Base-by-base conservation (phyloP, 2,113 vertebrate genomes). In the Larimichthys polyactis region DNA sequence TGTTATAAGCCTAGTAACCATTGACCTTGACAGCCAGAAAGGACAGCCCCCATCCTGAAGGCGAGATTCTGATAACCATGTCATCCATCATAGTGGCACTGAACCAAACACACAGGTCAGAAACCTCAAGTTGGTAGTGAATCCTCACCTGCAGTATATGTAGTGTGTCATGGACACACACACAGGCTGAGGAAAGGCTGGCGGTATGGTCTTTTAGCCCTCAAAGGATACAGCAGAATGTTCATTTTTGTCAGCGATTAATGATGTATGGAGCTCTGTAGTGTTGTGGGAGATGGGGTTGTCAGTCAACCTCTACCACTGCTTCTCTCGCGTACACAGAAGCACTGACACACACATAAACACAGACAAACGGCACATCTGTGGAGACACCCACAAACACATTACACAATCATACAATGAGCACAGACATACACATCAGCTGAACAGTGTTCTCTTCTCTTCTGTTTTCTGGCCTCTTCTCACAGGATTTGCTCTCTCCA, bases 11-110 rank as follows among this genome's bases (percentile, higher is more conserved):
- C 88, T 73, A 73, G 86, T 86, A 91, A 90, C 90, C 85, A 86
- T 22, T 93, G 92, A 93, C 93, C 91, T 94, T 93, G 92, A 90
- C 86, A 87, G 82, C 54, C 43, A 82, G 84, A 90, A 85, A 85
- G 89, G 87, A 89, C 87, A 84, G 70, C 82, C 81, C 58, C 86
- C 81, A 87, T 90, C 72, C 87, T 76, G 86, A 81, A 91, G 88
- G 81, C 51, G 51, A 89, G 79, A 79, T 79, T 79, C 83, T 87
- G 86, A 91, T 88, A 92, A 90, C 91, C 82, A 89, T 81, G 81
- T 88, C 90, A 92, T 94, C 87, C 76, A 93, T 94, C 92, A 93
- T 81, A 24, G 54, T 60, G 54, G 74, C 84, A 87, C 54, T 86
- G 89, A 87, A 92, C 83, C 89, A 87, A 89, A 84, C 77, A 79